Evolutionary conservation across 2,797 vertebrate species (phyloP).

Genomic region (Notamacropus eugenii): DNA sequence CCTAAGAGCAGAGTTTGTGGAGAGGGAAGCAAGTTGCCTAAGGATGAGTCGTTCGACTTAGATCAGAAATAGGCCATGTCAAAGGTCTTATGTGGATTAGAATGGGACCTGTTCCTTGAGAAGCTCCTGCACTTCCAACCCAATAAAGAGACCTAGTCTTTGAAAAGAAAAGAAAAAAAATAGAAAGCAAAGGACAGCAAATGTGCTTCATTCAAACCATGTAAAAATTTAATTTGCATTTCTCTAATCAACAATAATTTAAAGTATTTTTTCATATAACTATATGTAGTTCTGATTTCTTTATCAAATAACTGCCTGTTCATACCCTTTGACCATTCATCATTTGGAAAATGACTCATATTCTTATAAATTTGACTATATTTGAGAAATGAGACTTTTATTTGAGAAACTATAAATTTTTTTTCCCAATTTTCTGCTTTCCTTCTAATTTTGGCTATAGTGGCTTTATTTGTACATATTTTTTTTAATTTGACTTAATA

Average conservation of each 20-base stretch:
- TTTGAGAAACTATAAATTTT: not conserved
- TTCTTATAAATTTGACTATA: not conserved
- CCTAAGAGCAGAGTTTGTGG: too few relatives aligned
- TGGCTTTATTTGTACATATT: not conserved
- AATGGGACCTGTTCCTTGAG: too few relatives aligned
- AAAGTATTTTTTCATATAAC: not conserved
- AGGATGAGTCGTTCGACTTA: too few relatives aligned
- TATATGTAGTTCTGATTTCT: too few relatives aligned
- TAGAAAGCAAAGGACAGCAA: too few relatives aligned
- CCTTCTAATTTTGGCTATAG: not conserved
- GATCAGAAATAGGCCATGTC: too few relatives aligned
- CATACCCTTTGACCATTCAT: not conserved
- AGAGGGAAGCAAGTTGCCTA: too few relatives aligned
- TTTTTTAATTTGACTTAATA: not conserved
- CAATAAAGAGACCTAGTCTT: too few relatives aligned
- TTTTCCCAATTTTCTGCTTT: not conserved
- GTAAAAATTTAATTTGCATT: not conserved
- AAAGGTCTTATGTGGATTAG: too few relatives aligned
- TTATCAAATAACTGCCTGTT: not conserved
- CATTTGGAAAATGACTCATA: not conserved
- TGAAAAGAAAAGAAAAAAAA: too few relatives aligned
- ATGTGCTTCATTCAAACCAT: too few relatives aligned
- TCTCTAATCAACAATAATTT: not conserved
- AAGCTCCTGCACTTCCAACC: too few relatives aligned
- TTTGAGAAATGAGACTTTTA: not conserved